These are phyloP conservation scores for Lithobates pipiens DNA, from an alignment of 2,797 vertebrate genomes.

Conservation along the genomic window DNA sequence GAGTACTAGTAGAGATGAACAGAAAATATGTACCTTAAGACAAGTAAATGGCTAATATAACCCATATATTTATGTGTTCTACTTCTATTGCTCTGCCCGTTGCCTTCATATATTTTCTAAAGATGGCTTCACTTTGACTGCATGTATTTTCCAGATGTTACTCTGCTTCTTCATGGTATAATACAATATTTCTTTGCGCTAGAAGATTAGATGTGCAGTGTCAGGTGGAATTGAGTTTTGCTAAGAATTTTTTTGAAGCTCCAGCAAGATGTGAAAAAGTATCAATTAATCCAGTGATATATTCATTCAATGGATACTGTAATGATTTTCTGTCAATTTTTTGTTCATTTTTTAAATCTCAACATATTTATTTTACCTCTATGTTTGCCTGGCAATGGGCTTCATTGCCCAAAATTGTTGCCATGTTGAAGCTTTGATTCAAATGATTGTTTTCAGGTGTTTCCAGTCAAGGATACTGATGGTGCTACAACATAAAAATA, in stretches of 20 bases:
- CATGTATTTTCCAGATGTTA: conserved; percentile 9
- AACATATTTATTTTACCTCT: no score
- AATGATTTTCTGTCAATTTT: no score
- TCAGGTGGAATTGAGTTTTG: neutral
- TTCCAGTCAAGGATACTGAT: no score
- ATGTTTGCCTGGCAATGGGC: no score
- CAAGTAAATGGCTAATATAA: conserved; percentile 32
- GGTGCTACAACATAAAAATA: no score
- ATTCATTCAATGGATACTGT: neutral
- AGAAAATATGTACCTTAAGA: conserved; percentile 36
- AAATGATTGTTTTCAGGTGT: no score
- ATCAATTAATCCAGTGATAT: neutral
- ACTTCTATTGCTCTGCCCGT: neutral
- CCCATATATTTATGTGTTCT: conserved; percentile 35
- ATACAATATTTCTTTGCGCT: conserved; percentile 18
- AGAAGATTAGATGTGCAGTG: conserved; percentile 3
- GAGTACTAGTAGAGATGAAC: conserved; percentile 39
- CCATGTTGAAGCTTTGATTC: no score
- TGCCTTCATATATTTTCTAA: conserved; percentile 30
- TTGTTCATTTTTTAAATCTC: no score
- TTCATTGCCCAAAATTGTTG: no score
- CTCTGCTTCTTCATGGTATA: conserved; percentile 14
- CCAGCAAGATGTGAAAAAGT: neutral
- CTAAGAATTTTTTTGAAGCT: neutral
- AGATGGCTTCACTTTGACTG: conserved; percentile 5